These are phyloP conservation scores for Lutjanus erythropterus DNA, from an alignment of 2,113 vertebrate genomes.

Conservation along the genomic window DNA sequence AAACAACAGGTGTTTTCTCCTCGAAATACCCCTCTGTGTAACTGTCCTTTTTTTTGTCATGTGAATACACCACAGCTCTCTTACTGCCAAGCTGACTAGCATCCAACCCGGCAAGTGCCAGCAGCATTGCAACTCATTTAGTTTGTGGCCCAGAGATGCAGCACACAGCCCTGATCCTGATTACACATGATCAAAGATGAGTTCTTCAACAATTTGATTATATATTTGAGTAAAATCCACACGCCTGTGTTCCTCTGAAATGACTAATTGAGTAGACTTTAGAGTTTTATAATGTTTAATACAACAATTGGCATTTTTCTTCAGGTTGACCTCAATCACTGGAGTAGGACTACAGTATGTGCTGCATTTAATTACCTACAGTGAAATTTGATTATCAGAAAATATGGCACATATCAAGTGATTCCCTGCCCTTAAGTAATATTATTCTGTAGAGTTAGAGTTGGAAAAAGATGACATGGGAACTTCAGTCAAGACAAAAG, in stretches of 20 bases:
- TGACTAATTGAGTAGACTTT: constrained; percentile 80
- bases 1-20: constrained; percentile 77
- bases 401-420: constrained; percentile 84
- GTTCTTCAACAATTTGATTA: constrained; percentile 77
- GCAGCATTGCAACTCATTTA: constrained; percentile 75
- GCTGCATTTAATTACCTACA: constrained; percentile 82
- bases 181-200: constrained; percentile 81
- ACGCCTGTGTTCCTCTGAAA: constrained; percentile 71
- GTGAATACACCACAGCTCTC: constrained; percentile 69
- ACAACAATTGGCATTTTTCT: constrained; percentile 76
- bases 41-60: constrained; percentile 73
- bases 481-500: constrained; percentile 92
- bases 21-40: constrained; percentile 63
- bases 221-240: constrained; percentile 74
- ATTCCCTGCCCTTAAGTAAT: constrained; percentile 73
- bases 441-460: constrained; percentile 80
- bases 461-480: constrained; percentile 89
- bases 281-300: constrained; percentile 64
- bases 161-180: constrained; percentile 76
- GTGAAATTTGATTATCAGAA: constrained; percentile 84
- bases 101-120: constrained; percentile 79
- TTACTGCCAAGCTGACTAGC: constrained; percentile 78
- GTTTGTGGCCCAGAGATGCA: constrained; percentile 72
- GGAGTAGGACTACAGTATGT: constrained; percentile 65
- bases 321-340: constrained; percentile 85